Base-by-base conservation (phyloP, 2,888 invertebrate species). In the Linyphia triangularis region DNA sequence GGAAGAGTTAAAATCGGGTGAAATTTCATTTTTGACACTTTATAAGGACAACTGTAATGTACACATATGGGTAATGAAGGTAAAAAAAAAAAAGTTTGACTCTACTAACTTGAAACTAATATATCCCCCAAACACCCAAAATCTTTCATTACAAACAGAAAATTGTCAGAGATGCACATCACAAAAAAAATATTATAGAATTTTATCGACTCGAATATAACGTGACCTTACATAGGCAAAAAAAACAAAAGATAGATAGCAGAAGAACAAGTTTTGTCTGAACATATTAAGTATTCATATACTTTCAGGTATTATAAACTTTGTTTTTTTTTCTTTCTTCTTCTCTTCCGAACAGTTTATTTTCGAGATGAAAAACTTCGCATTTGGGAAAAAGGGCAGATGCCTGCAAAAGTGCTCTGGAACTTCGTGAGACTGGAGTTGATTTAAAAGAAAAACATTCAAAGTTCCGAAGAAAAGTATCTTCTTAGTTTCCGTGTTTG, bases 261-360 rank as follows among this genome's bases (percentile, higher is more conserved):
- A 26, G 22, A 26, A 33, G 33, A 67, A 33, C 13, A 13, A 67
- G 30, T 67, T 67, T 67, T 9, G 1, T 19, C n/a, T n/a, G 16
- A 19, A 67, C 33, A 30, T 67, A 67, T 67, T 33, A 67, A 67
- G 67, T 67, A 67, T 67, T 67, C 67, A 67, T 30, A 33, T 33
- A 67, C 30, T 13, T 33, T 33, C n/a, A 33, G 67, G 67, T 19
- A 30, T 19, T 16, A 13, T 67, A 19, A 3, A 33, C n/a, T 19
- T 19, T 67, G 9, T 33, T 67, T 16, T 33, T 67, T 30, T 19
- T 33, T 67, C 30, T 30, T 33, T 30, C 30, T 33, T 26, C 67
- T 28, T 67, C 33, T n/a, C 67, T 33, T 33, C 19, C 9, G 33
- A 33, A 19, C 33, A 33, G 33, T 67, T 30, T 33, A 63, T 67